Evolutionary conservation across 2,797 vertebrate species (phyloP).

Genomic region (Eospalax fontanierii): DNA sequence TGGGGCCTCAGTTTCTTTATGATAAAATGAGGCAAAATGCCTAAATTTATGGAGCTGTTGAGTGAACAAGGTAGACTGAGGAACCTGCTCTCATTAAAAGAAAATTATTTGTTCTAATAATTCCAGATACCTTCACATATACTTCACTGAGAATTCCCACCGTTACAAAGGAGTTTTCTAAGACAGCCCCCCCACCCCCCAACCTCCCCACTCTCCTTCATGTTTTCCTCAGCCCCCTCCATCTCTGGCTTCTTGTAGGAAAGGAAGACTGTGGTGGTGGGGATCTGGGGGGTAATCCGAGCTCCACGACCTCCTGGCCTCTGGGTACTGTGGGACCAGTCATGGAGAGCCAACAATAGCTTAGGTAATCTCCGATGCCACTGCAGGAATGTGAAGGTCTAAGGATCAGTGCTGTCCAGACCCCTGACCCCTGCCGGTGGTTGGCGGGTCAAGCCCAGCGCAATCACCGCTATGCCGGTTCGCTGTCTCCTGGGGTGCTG

Average conservation of each 20-base stretch:
- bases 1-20: not conserved
- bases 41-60: not conserved
- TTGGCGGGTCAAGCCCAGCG: not conserved
- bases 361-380: constrained; percentile 20
- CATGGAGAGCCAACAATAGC: constrained; percentile 55
- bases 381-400: not conserved
- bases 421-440: not conserved
- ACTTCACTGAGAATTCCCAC: constrained; percentile 47
- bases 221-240: not conserved
- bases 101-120: not conserved
- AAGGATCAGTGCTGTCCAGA: constrained; percentile 20
- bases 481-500: not conserved
- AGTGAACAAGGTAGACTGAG: not conserved
- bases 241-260: not conserved
- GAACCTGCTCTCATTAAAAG: constrained; percentile 8
- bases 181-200: not conserved
- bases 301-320: not conserved
- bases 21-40: constrained; percentile 10
- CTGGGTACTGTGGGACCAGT: constrained; percentile 45
- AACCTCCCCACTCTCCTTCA: not conserved
- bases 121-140: constrained; percentile 16
- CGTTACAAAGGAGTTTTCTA: constrained; percentile 18
- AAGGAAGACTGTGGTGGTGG: not conserved
- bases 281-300: not conserved
- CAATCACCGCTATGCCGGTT: not conserved